Evolutionary conservation across 2,113 vertebrate species (phyloP).

Genomic region (Pygoscelis adeliae): DNA sequence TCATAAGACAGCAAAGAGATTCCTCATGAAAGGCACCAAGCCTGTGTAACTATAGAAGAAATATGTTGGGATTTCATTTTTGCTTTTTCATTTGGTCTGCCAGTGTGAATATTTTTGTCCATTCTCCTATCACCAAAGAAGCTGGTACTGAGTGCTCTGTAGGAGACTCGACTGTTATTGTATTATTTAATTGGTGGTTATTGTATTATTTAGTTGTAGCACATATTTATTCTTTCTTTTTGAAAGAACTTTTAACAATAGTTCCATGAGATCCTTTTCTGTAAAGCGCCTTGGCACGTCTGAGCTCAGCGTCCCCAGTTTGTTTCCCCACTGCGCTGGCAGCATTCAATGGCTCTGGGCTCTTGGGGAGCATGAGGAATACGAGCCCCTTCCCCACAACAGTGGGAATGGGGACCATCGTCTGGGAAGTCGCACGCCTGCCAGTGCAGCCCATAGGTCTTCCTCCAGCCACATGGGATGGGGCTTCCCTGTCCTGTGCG

Average conservation of each 20-base stretch:
- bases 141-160: neutral
- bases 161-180: neutral
- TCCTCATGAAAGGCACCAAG: neutral
- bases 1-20: neutral
- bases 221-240: neutral
- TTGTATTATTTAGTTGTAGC: neutral
- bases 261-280: neutral
- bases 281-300: neutral
- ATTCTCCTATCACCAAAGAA: neutral
- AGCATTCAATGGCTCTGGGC: neutral
- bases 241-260: neutral
- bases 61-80: neutral
- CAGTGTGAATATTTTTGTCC: neutral
- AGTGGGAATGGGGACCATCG: fast-evolving
- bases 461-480: neutral
- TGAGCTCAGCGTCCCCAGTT: neutral
- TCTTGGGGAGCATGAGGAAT: neutral
- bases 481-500: neutral
- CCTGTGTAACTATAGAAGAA: neutral
- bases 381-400: fast-evolving
- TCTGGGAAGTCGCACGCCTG: fast-evolving
- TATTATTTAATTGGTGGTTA: neutral
- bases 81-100: neutral
- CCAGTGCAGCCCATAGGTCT: fast-evolving
- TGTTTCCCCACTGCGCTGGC: fast-evolving